phyloP scores from a whole-genome alignment of 2,113 vertebrate species.

The Castor canadensis region DNA sequence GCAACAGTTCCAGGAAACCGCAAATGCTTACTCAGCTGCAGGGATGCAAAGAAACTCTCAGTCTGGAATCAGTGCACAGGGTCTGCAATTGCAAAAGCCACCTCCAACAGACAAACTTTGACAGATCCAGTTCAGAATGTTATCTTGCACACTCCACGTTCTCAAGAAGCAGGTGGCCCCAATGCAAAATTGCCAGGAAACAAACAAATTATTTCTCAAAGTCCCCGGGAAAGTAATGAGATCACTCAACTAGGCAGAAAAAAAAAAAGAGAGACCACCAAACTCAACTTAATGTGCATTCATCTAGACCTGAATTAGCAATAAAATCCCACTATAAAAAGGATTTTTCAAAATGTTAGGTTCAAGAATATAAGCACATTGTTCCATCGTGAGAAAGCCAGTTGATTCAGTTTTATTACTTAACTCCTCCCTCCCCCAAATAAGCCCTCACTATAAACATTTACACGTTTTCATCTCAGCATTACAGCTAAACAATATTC shows the following conservation, averaged over 20 bases:
- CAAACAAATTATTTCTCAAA: conserved; percentile 55
- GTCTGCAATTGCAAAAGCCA: background rate
- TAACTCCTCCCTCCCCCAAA: background rate
- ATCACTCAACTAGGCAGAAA: background rate
- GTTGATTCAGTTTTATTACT: conserved; percentile 31
- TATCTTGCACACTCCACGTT: background rate
- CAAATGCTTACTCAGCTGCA: background rate
- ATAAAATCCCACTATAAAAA: conserved; percentile 53
- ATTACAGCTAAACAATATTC: conserved; percentile 87
- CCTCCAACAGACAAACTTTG: conserved; percentile 35
- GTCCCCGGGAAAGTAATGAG: background rate
- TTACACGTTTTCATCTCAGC: conserved; percentile 80
- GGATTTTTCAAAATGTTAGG: conserved; percentile 50
- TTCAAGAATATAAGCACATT: background rate
- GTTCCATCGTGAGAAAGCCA: background rate
- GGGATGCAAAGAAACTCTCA: background rate
- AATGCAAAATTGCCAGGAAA: background rate
- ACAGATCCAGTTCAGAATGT: background rate
- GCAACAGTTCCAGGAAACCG: background rate
- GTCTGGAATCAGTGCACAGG: background rate
- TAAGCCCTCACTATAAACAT: conserved; percentile 73
- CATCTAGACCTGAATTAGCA: conserved; percentile 49
- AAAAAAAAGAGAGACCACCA: conserved; percentile 24
- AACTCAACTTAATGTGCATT: conserved; percentile 32
- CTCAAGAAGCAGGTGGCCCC: background rate